phyloP scores from a whole-genome alignment of 2,797 vertebrate species.

The Florisuga fusca region DNA sequence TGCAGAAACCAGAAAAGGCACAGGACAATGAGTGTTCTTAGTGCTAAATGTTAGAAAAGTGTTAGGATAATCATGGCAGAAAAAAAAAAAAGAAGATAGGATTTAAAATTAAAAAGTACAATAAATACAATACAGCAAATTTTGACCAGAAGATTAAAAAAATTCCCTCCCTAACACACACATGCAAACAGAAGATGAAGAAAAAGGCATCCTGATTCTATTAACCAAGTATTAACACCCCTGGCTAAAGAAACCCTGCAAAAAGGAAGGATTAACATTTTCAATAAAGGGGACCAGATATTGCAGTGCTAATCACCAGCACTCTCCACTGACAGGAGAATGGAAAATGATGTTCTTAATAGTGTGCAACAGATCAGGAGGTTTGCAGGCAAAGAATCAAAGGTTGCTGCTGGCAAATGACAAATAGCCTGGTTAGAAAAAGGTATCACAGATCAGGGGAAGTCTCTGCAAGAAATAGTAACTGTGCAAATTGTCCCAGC shows the following conservation, averaged over 20 bases:
- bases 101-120: no score
- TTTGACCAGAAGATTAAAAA: constrained; percentile 18
- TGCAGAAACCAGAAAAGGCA: background rate
- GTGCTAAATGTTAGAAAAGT: background rate
- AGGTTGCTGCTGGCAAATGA: constrained; percentile 38
- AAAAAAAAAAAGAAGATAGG: background rate
- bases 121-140: constrained; percentile 4
- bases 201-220: constrained; percentile 60
- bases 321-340: constrained; percentile 9
- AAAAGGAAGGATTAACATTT: constrained; percentile 69
- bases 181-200: constrained; percentile 33
- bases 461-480: background rate
- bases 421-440: constrained; percentile 56
- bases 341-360: constrained; percentile 59
- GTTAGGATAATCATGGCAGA: background rate
- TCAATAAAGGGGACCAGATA: constrained; percentile 56
- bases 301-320: constrained; percentile 46
- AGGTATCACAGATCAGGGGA: constrained; percentile 14
- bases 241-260: constrained; percentile 53
- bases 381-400: constrained; percentile 18
- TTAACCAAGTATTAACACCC: constrained; percentile 69
- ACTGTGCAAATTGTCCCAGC: background rate
- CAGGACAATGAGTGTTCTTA: background rate
- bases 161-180: constrained; percentile 14
- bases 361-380: constrained; percentile 43